Evolutionary conservation across 2,113 vertebrate species (phyloP).

Genomic region (Chlamydotis undulata): DNA sequence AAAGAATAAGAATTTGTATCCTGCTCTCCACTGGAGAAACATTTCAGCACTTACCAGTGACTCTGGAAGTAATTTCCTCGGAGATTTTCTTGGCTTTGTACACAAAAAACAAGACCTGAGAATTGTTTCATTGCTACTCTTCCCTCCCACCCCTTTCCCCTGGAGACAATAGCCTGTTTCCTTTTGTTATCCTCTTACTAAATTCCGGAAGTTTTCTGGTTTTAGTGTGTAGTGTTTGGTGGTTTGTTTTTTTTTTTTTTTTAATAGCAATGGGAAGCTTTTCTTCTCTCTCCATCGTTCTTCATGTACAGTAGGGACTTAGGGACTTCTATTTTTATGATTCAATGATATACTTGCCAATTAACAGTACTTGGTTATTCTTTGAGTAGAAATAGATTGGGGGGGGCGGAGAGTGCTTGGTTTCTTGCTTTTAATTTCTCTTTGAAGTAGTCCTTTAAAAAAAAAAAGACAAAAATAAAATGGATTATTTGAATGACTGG

Average conservation of each 20-base stretch:
- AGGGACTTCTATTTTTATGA: background rate
- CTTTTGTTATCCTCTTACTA: background rate
- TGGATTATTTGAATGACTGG: background rate
- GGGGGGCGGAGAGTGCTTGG: background rate
- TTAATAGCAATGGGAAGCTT: background rate
- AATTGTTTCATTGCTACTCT: background rate
- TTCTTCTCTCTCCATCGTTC: background rate
- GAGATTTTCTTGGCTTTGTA: conserved; percentile 34
- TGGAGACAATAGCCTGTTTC: conserved; percentile 9
- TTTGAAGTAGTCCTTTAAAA: background rate
- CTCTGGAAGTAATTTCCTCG: conserved; percentile 52
- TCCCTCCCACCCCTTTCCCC: too few relatives aligned
- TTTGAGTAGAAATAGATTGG: background rate
- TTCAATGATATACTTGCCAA: background rate
- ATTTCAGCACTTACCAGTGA: conserved; percentile 6
- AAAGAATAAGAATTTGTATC: conserved; percentile 16
- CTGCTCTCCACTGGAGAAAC: background rate
- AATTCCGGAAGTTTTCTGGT: background rate
- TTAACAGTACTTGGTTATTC: background rate
- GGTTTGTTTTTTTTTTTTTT: background rate
- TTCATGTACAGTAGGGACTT: background rate
- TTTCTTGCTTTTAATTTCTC: background rate
- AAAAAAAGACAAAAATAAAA: background rate
- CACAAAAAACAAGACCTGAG: conserved; percentile 13
- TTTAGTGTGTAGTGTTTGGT: too few relatives aligned